Conservation (phyloP, 2,113 vertebrate species). For the Oreochromis tanganicae region DNA sequence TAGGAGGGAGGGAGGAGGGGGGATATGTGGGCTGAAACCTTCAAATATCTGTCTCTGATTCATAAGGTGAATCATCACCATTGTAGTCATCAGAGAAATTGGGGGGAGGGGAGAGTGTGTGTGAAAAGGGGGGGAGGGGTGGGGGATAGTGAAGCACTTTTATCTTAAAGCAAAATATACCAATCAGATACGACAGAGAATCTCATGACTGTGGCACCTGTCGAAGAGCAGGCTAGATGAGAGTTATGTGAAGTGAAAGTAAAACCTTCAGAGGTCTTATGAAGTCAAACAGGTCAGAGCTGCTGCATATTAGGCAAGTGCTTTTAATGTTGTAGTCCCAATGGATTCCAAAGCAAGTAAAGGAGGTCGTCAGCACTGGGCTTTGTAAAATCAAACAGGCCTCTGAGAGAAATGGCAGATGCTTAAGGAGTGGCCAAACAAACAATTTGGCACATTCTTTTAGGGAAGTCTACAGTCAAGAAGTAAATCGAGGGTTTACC, state of each 20-base stretch:
- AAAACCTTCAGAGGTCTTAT: not conserved
- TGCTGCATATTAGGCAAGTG: not conserved
- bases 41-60: constrained; percentile 57
- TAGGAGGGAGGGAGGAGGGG: not conserved
- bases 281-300: not conserved
- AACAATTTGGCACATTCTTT: not conserved
- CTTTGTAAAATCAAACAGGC: not conserved
- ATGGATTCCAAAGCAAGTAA: not conserved
- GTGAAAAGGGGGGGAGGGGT: not conserved
- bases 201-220: not conserved
- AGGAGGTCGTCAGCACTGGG: not conserved
- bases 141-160: not conserved
- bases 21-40: constrained; percentile 55
- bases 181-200: not conserved
- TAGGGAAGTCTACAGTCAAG: not conserved
- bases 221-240: not conserved
- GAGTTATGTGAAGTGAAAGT: not conserved
- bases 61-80: constrained; percentile 56
- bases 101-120: not conserved
- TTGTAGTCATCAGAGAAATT: constrained; percentile 31
- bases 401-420: not conserved
- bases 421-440: not conserved
- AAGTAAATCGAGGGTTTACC: not conserved
- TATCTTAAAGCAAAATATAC: not conserved
- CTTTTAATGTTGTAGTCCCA: not conserved